phyloP scores from a whole-genome alignment of 2,888 invertebrate species.

The Coecobrya sp. region DNA sequence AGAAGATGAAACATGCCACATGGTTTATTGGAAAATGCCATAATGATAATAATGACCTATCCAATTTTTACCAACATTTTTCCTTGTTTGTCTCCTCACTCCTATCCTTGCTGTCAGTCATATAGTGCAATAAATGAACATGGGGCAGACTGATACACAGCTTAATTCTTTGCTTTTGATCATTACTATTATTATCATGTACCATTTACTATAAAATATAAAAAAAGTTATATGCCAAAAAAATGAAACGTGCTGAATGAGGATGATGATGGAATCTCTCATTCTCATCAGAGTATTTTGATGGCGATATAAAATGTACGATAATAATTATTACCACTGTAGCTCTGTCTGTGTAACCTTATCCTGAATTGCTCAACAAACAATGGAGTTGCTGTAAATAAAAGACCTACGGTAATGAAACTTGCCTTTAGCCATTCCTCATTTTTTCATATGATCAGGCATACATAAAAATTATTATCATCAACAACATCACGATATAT shows the following conservation, averaged over 20 bases:
- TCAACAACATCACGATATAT: neutral
- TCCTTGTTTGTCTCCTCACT: neutral
- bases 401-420: constrained; percentile 80
- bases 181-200: neutral
- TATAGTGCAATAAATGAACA: neutral
- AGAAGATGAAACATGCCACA: neutral
- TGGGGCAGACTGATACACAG: neutral
- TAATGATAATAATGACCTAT: neutral
- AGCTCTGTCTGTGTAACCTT: constrained; percentile 37
- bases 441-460: constrained; percentile 18
- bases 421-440: constrained; percentile 73
- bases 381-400: constrained; percentile 52
- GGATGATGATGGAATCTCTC: neutral
- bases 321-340: constrained; percentile 1
- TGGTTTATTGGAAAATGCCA: neutral
- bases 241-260: neutral
- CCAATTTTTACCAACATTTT: neutral
- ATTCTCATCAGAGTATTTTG: neutral
- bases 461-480: constrained; percentile 38
- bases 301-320: constrained; percentile 9
- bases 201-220: neutral
- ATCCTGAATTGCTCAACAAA: constrained; percentile 55
- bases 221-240: neutral
- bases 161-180: neutral
- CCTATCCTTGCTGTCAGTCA: neutral